phyloP scores from a whole-genome alignment of 2,888 invertebrate species.

The Ptychoptera contaminata region DNA sequence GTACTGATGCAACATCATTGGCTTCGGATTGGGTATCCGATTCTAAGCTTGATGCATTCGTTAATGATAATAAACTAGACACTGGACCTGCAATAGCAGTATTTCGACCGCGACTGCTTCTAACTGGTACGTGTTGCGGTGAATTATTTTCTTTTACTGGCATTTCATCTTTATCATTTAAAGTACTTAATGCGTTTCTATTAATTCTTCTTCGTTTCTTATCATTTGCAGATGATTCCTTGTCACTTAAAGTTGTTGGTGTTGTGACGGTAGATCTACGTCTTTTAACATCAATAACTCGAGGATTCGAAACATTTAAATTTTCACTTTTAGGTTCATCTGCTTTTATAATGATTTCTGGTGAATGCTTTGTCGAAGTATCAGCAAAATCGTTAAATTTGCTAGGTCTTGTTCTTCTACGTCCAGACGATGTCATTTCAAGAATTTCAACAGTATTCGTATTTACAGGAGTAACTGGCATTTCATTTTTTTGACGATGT shows the following conservation, averaged over 20 bases:
- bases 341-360: not conserved
- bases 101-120: conserved; percentile 1
- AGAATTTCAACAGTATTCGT: conserved; percentile 12
- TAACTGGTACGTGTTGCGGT: not conserved
- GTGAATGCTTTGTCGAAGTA: not conserved
- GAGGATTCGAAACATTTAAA: not conserved
- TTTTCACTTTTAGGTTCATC: no score
- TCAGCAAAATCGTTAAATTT: conserved; percentile 39
- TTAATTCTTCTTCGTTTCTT: not conserved
- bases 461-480: conserved; percentile 17
- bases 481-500: conserved; percentile 15
- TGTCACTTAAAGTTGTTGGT: not conserved
- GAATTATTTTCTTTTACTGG: conserved; percentile 8
- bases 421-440: conserved; percentile 46
- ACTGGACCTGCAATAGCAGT: not conserved
- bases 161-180: conserved; percentile 8
- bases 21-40: conserved; percentile 9
- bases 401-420: conserved; percentile 43
- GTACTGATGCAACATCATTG: conserved; percentile 4
- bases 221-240: not conserved
- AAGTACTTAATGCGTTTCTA: conserved; percentile 14
- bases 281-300: not conserved
- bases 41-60: conserved; percentile 4
- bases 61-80: not conserved
- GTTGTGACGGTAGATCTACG: not conserved